Conservation (phyloP, 2,113 vertebrate genomes). For the Perca flavescens region DNA sequence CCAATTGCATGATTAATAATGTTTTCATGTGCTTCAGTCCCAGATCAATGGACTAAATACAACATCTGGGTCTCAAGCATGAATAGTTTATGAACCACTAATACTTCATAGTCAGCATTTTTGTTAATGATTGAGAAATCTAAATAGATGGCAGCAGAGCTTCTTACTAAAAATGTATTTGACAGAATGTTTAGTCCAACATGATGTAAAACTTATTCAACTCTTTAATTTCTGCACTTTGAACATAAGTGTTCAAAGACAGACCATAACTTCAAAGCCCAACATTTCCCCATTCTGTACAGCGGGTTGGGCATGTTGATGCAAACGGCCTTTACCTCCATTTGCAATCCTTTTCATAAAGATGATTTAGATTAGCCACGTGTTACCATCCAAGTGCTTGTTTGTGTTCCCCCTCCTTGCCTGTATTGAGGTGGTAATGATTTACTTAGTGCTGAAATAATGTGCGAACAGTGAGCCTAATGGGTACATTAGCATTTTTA, state of each 20-base stretch:
- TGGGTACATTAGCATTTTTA: slow-evolving; percentile 56
- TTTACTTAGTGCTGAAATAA: slow-evolving; percentile 54
- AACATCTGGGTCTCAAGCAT: slow-evolving; percentile 6
- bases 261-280: not conserved
- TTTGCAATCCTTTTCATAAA: slow-evolving; percentile 64
- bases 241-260: not conserved
- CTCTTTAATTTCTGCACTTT: not conserved
- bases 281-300: not conserved
- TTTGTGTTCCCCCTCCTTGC: slow-evolving; percentile 48
- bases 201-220: not conserved
- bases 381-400: slow-evolving; percentile 50
- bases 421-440: slow-evolving; percentile 70
- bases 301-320: slow-evolving; percentile 16
- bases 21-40: not conserved
- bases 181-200: not conserved
- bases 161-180: not conserved
- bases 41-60: slow-evolving; percentile 9
- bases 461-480: slow-evolving; percentile 55
- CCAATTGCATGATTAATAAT: not conserved
- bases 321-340: not conserved
- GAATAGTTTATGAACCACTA: not conserved
- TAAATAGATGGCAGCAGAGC: not conserved
- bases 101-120: not conserved
- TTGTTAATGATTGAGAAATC: not conserved
- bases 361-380: slow-evolving; percentile 50